Conservation (phyloP, 2,888 invertebrate species). For the Ashinkailepas kermadecensis region DNA sequence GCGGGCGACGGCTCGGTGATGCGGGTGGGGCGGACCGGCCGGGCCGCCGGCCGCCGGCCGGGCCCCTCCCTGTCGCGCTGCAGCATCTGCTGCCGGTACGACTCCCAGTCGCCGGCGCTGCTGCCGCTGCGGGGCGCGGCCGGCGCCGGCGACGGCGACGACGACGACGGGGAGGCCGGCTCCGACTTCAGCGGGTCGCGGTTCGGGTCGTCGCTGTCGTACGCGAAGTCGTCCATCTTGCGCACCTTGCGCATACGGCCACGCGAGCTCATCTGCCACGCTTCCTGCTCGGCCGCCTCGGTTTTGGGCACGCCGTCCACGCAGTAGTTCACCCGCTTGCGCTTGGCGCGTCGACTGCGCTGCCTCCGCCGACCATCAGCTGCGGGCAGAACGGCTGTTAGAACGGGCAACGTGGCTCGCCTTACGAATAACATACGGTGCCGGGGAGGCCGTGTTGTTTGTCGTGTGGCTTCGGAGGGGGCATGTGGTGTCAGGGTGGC, state of each 20-base stretch:
- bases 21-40: not conserved
- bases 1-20: constrained; percentile 9
- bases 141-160: not conserved
- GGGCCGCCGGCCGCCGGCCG: not conserved
- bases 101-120: not conserved
- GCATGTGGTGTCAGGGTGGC: too few relatives aligned
- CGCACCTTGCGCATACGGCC: constrained; percentile 32
- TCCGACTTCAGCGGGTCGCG: not conserved
- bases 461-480: too few relatives aligned
- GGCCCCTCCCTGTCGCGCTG: not conserved
- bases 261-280: constrained; percentile 28
- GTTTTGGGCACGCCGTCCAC: constrained; percentile 30
- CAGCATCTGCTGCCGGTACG: not conserved
- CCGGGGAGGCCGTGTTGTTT: too few relatives aligned
- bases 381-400: not conserved
- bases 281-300: constrained; percentile 27
- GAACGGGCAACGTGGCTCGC: too few relatives aligned
- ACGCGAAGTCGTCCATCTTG: constrained; percentile 31
- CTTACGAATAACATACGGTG: too few relatives aligned
- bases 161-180: not conserved
- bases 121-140: not conserved
- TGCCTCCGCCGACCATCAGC: not conserved
- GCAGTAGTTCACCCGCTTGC: constrained; percentile 23
- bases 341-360: constrained; percentile 8
- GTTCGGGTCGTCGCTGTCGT: not conserved